Base-by-base conservation (phyloP, 2,888 invertebrate genomes). In the Sepioteuthis lessoniana region DNA sequence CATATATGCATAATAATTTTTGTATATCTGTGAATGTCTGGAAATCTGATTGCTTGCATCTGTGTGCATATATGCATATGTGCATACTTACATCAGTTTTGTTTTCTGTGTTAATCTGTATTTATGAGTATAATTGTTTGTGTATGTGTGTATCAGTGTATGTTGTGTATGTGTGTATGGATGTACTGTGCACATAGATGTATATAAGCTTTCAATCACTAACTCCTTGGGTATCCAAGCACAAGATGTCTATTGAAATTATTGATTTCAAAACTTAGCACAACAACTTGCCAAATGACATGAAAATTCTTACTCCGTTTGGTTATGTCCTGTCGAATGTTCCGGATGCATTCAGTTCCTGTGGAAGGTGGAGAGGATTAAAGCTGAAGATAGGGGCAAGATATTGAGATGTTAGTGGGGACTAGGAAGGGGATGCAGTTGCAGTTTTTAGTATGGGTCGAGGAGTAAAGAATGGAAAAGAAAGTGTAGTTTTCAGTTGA, bases 221-320 rank as follows among this genome's bases (percentile, higher is more conserved):
- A 25, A 55, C 55, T 55, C 55, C 13, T 31, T n/a, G 31, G 8
- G 76, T 76, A 8, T n/a, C 13, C n/a, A n/a, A n/a, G 76, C 76
- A 76, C 13, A 76, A 76, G n/a, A 76, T 76, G 76, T 76, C 76
- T 76, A 76, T 76, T 76, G 76, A 31, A 76, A 76, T 76, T 76
- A 76, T 76, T 76, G 76, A 76, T 76, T 76, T 76, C 76, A 76
- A 31, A 76, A 76, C 76, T 76, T 76, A 76, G 76, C 76, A 76
- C 31, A 76, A 76, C n/a, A 76, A 76, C 76, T 76, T 76, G 76
- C 76, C n/a, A 76, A 76, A 76, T 76, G 76, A 76, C 76, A 60
- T 60, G 60, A 60, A 28, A 25, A 60, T 60, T 60, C 60, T 60
- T 60, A 60, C 60, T n/a, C 31, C n/a, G 31, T 10, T 76, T 76